phyloP scores from a whole-genome alignment of 2,113 vertebrate species.

The Eira barbara region DNA sequence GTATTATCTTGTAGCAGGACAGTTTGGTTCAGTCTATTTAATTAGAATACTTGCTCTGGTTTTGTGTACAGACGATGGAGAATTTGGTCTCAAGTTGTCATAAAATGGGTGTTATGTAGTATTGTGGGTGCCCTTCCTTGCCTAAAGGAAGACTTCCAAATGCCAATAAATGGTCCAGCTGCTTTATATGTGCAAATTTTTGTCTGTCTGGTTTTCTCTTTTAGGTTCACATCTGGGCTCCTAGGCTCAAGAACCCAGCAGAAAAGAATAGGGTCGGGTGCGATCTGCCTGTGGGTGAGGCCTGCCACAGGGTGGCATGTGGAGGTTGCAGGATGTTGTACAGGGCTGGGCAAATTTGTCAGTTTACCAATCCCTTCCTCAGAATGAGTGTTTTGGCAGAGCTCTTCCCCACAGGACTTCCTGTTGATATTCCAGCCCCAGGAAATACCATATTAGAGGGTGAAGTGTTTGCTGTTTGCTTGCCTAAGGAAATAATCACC shows the following conservation, averaged over 20 bases:
- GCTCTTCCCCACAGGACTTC: constrained; percentile 39
- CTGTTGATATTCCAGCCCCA: constrained; percentile 51
- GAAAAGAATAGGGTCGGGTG: not conserved
- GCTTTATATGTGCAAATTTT: not conserved
- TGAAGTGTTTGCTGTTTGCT: constrained; percentile 44
- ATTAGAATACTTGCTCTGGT: not conserved
- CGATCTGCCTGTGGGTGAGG: not conserved
- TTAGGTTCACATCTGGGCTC: not conserved
- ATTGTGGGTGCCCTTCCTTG: not conserved
- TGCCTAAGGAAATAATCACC: constrained; percentile 61
- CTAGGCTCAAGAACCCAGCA: not conserved
- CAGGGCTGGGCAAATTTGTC: not conserved
- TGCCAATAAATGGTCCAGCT: constrained; percentile 43
- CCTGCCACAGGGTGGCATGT: not conserved
- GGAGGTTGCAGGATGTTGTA: constrained; percentile 14
- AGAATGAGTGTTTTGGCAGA: constrained; percentile 43
- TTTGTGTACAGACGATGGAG: not conserved
- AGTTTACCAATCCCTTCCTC: not conserved
- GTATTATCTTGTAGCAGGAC: not conserved
- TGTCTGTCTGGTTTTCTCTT: not conserved
- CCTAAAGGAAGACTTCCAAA: not conserved
- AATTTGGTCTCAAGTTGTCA: not conserved
- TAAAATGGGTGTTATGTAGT: not conserved
- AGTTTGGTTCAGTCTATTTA: not conserved
- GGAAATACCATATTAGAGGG: constrained; percentile 53